Evolutionary conservation across 2,797 vertebrate genomes (phyloP).

Genomic region (Oryzias dopingdopingensis): DNA sequence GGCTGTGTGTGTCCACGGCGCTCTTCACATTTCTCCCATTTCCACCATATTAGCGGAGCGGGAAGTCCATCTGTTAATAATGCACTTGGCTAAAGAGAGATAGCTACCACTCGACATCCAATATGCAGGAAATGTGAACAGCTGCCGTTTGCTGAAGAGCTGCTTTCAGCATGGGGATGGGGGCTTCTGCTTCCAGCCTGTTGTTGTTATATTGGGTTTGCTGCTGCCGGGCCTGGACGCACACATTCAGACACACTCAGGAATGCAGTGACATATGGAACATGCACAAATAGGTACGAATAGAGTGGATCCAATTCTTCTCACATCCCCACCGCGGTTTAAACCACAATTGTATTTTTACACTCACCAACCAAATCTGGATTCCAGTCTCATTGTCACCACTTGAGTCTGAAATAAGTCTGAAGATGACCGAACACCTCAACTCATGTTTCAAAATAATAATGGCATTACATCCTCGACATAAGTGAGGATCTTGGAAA

Average conservation of each 20-base stretch:
- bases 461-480: too few species aligned
- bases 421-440: too few species aligned
- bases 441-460: too few species aligned
- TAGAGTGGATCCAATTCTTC: conserved; percentile 37
- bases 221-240: conserved; percentile 44
- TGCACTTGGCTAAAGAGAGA: conserved; percentile 59
- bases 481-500: too few species aligned
- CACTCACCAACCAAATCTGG: neutral
- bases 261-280: conserved; percentile 43
- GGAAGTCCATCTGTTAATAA: conserved; percentile 74
- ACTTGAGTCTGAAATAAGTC: neutral
- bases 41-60: conserved; percentile 58
- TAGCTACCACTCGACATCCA: conserved; percentile 62
- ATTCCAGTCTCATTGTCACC: too few species aligned
- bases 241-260: conserved; percentile 38
- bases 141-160: conserved; percentile 63
- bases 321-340: neutral
- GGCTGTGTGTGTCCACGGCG: conserved; percentile 6
- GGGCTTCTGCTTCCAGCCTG: conserved; percentile 43
- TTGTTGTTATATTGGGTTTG: conserved; percentile 42
- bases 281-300: conserved; percentile 17
- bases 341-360: neutral
- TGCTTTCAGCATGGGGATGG: conserved; percentile 58
- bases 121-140: conserved; percentile 75
- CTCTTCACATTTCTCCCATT: conserved; percentile 62